phyloP scores from a whole-genome alignment of 2,113 vertebrate species.

The Okapia johnstoni region DNA sequence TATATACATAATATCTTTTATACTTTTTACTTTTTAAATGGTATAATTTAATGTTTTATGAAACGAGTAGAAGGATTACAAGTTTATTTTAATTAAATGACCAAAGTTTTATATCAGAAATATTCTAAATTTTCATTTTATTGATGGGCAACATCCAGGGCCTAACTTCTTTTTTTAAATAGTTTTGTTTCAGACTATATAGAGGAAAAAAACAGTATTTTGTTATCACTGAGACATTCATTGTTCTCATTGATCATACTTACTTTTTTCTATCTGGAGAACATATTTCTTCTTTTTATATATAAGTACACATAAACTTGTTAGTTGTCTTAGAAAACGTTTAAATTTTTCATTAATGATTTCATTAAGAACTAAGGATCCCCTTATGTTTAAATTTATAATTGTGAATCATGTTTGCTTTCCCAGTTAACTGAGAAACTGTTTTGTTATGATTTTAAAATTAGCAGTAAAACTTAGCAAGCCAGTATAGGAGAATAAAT shows the following conservation, averaged over 20 bases:
- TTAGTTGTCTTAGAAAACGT: neutral
- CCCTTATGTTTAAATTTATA: neutral
- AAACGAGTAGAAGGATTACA: neutral
- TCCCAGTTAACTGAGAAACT: neutral
- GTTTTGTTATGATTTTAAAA: neutral
- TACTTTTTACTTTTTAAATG: neutral
- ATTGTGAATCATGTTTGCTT: neutral
- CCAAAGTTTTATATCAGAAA: neutral
- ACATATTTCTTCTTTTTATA: neutral
- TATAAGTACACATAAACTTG: neutral
- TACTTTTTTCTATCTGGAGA: neutral
- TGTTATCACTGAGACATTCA: neutral
- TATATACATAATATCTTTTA: neutral
- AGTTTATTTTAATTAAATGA: neutral
- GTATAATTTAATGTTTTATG: neutral
- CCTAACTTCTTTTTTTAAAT: neutral
- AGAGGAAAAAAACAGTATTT: neutral
- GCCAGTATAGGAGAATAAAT: neutral
- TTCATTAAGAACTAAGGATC: neutral
- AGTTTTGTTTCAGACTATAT: neutral
- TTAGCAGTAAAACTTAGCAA: neutral
- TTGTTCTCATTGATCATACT: neutral
- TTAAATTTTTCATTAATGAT: neutral
- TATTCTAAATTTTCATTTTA: neutral
- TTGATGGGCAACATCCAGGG: neutral